phyloP scores from a whole-genome alignment of 2,113 vertebrate genomes.

The Probosciger aterrimus region DNA sequence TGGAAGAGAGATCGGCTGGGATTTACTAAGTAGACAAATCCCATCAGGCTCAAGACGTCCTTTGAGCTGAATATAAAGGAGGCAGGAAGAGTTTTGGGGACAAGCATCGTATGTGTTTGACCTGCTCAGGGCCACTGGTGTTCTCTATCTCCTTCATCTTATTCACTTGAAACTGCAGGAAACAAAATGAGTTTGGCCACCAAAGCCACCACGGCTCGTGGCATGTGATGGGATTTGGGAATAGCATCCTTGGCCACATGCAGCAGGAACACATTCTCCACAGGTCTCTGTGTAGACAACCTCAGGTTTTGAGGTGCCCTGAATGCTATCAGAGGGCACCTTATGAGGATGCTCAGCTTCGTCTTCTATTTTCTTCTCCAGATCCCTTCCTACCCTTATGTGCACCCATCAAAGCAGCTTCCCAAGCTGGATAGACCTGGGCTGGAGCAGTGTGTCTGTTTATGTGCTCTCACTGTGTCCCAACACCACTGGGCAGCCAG shows the following conservation, averaged over 20 bases:
- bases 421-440: background rate
- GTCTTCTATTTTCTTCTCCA: background rate
- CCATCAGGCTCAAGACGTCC: background rate
- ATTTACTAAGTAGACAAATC: background rate
- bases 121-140: background rate
- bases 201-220: background rate
- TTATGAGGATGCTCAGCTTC: background rate
- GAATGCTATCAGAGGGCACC: background rate
- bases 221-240: fast-evolving
- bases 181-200: background rate
- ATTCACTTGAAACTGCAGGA: background rate
- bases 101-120: background rate
- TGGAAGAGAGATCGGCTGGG: background rate
- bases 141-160: background rate
- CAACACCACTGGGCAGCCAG: background rate
- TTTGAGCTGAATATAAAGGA: background rate
- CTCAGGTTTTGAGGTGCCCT: background rate
- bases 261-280: background rate
- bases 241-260: background rate
- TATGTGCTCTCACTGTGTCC: background rate
- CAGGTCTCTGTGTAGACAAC: background rate
- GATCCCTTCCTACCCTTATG: background rate
- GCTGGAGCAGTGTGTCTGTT: background rate
- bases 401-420: background rate
- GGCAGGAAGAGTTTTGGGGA: background rate